Evolutionary conservation across 2,888 invertebrate genomes (phyloP).

Genomic region (Nomada flava): DNA sequence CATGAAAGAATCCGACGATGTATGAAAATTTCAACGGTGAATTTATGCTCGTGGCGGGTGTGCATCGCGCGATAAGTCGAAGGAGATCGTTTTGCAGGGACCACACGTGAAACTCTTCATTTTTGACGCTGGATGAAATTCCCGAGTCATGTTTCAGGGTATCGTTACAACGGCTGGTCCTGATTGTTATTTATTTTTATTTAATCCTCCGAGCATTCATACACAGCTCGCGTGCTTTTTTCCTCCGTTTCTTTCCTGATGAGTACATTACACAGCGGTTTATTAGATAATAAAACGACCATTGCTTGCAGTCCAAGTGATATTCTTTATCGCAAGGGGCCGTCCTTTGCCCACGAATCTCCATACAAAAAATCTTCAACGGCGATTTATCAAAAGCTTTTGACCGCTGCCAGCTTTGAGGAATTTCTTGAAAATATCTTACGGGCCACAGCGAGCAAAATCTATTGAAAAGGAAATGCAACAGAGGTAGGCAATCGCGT

Average conservation of each 20-base stretch:
- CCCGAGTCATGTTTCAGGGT: conserved; percentile 3
- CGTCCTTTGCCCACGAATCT: neutral
- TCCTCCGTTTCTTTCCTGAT: neutral
- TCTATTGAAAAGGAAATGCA: neutral
- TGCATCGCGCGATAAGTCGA: conserved; percentile 43
- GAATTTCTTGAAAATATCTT: neutral
- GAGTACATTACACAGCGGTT: neutral
- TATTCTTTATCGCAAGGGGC: neutral
- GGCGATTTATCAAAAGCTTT: neutral
- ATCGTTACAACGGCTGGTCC: neutral
- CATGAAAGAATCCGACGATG: conserved; percentile 31
- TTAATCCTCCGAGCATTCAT: neutral
- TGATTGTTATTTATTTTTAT: neutral
- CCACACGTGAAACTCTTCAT: conserved; percentile 18
- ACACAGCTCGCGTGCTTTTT: neutral
- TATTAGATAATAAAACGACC: conserved; percentile 9
- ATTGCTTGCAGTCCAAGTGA: no score
- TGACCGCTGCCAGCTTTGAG: no score
- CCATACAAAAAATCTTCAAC: neutral
- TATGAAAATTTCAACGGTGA: conserved; percentile 34
- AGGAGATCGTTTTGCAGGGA: neutral
- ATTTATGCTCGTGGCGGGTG: conserved; percentile 40
- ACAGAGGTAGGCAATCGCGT: neutral
- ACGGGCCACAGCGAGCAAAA: neutral
- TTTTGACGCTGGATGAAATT: neutral